Evolutionary conservation across 1,140 invertebrate genomes (phyloP), one percentile per base, ranked within the genome.

Genomic region (Dinoponera quadriceps): DNA sequence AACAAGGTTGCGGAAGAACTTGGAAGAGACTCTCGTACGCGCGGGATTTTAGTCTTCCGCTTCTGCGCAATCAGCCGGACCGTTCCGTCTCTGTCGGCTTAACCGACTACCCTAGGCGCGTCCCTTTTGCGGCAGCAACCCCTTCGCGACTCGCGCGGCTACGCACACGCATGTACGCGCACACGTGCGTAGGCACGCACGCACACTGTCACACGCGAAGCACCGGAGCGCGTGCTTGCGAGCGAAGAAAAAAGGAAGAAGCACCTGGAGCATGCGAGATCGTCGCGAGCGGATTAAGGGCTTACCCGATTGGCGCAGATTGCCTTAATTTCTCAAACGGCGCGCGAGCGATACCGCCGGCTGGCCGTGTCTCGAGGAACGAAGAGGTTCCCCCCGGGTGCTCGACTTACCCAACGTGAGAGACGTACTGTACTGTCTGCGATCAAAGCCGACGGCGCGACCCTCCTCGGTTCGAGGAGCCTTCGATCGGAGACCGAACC

Each of bases 21-120:
- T 9, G 3, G 4, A 29, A 33, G 60, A 75, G 27, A 22, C 11
- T 14, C 27, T 25, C 27, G 9, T 55, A 54, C 27, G 22, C 29
- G 33, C 11, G 20, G 65, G 75, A 69, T 78, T 27, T 69, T 20
- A 27, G 65, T 84, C 80, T 88, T 90, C 87, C 74, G 82, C 84
- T 83, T 83, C 86, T 69, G 68, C 82, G 86, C 85, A 90, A 90
- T 90, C 89, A 90, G 83, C 84, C 78, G 82, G 14, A 14, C 65
- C 83, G 82, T 82, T 90, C 80, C 68, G 84, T 90, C 89, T 88
- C 81, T 90, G 90, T 90, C 89, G 75, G 82, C 89, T 90, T 90
- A 89, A 60, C 83, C 86, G 69, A 82, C 65, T 85, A 87, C 82
- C 85, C 86, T 66, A 65, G 73, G 85, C 77, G 81, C 82, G 63